These are phyloP conservation scores for Bombylius discolor DNA, from an alignment of 2,888 invertebrate genomes.

Conservation along the genomic window DNA sequence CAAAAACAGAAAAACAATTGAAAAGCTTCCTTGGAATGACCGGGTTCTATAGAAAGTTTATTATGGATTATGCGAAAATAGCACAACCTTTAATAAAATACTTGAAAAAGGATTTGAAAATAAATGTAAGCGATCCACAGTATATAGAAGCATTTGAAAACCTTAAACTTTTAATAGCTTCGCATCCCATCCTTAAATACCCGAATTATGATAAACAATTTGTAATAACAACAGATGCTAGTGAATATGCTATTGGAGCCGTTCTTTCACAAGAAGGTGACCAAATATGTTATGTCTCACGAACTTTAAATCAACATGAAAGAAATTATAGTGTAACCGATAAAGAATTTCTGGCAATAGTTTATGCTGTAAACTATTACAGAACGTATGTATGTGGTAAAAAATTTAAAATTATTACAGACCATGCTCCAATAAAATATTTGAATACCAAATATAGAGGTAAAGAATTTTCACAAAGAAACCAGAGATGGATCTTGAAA, in stretches of 20 bases:
- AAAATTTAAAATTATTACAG: background rate
- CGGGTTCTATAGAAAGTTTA: background rate
- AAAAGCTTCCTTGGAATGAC: conserved; percentile 1
- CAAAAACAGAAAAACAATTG: background rate
- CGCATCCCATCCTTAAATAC: conserved; percentile 2
- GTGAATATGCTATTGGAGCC: conserved; percentile 6
- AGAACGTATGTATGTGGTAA: conserved; percentile 1
- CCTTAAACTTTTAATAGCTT: background rate
- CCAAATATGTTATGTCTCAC: background rate
- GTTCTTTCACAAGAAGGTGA: conserved; percentile 7
- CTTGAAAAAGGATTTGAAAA: background rate
- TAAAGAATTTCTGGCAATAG: background rate
- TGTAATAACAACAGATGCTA: conserved; percentile 4
- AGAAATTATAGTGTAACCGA: background rate
- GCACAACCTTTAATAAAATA: conserved; percentile 9
- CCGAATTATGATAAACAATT: conserved; percentile 4
- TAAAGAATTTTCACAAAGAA: conserved; percentile 4
- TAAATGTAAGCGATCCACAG: background rate
- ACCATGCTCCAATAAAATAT: conserved; percentile 9
- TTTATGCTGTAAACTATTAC: conserved; percentile 1
- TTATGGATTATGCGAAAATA: background rate
- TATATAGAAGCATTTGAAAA: conserved; percentile 11
- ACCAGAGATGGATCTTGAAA: conserved; percentile 6
- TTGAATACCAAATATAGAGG: background rate
- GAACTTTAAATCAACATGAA: background rate